Base-by-base conservation (phyloP, 2,797 vertebrate species). In the Rhabdomys pumilio region DNA sequence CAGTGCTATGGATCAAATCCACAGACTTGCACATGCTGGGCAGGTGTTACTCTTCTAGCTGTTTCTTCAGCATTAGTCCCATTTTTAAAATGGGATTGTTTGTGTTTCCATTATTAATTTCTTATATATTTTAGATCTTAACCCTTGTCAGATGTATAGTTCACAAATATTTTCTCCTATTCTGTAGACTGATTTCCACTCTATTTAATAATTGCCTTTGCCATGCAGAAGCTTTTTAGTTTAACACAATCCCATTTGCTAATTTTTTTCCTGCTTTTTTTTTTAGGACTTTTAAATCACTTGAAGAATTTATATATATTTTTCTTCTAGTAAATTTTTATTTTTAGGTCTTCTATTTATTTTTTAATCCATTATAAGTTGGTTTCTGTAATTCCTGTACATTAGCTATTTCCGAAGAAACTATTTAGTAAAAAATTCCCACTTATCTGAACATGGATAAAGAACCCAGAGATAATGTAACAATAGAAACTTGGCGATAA, bases 351-450 rank as follows among this genome's bases (percentile, higher is more conserved):
- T 55, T 72, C 50, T 55, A 55, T 87, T 73, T 72, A 31, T 9
- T 15, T 10, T 73, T 87, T 9, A 72, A 73, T 29, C 50, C 13
- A 41, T 72, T 73, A 73, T 69, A 50, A 10, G 13, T 72, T 72
- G 65, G 55, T 22, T 87, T 69, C 17, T 87, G 14, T 55, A 87
- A 72, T 73, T 86, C 22, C 24, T 57, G 85, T 38, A 24, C 19
- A 80, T 77, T 90, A 88, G 22, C 44, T 59, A 84, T 76, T 92
- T 34, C 90, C 79, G 29, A 90, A 77, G 17, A 86, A 94, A 94
- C 67, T 63, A 57, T n/a, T 53, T 83, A 94, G 24, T 47, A 57
- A 92, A 94, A 53, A 95, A 93, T 82, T 65, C 29, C 12, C 34
- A 87, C 47, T 11, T 57, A 65, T 67, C 47, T 89, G 26, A 6